Percentiles rank a stretch among this genome's conserved stretches.
Conservation (phyloP, 2,797 vertebrate species). For the Euthynnus affinis region DNA sequence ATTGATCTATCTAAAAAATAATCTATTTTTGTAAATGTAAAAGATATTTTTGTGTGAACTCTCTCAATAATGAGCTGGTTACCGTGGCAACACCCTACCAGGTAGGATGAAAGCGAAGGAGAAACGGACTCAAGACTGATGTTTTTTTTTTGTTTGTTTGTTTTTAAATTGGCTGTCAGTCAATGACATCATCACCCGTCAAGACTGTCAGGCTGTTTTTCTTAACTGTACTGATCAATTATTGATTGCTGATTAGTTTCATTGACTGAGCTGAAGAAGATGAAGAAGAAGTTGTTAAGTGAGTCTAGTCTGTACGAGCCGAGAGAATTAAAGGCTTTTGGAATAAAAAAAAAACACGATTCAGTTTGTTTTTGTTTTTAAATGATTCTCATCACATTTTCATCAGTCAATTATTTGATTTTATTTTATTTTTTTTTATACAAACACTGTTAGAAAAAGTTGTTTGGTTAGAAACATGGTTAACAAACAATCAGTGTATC, state of each 20-base stretch:
- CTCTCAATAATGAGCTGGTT: not conserved
- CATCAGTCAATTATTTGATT: not conserved
- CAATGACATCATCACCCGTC: too few species aligned
- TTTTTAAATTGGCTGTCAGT: too few species aligned
- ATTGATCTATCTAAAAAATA: too few species aligned
- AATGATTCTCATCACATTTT: not conserved
- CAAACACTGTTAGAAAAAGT: slow-evolving; percentile 33
- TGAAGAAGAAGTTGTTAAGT: not conserved
- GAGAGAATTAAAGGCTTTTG: not conserved
- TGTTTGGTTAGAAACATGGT: not conserved
- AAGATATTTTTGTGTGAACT: slow-evolving; percentile 11
- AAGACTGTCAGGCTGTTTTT: too few species aligned
- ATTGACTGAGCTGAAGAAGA: too few species aligned
- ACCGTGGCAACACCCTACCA: not conserved
- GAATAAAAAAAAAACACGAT: slow-evolving; percentile 8
- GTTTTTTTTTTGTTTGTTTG: too few species aligned
- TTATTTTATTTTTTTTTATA: slow-evolving; percentile 11
- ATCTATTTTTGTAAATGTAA: slow-evolving; percentile 14
- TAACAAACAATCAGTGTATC: not conserved
- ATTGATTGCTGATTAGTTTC: not conserved
- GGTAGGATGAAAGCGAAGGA: too few species aligned
- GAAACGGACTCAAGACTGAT: too few species aligned
- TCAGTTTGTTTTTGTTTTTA: too few species aligned
- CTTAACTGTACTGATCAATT: not conserved
- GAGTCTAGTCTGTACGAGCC: not conserved